phyloP scores from a whole-genome alignment of 2,797 vertebrate species.

The Sebastiscus albofasciatus region DNA sequence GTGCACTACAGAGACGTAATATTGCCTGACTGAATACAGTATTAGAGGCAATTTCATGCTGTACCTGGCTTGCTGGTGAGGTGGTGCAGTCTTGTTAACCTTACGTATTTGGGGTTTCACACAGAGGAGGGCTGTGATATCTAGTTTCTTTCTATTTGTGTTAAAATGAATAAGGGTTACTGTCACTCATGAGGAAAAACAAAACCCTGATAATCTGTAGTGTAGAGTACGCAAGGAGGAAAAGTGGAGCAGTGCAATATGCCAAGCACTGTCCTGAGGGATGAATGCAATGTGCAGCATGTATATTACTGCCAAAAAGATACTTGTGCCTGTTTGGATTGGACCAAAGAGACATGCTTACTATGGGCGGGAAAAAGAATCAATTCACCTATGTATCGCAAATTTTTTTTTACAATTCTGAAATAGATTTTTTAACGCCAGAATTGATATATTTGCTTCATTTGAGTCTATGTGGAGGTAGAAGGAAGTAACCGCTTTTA shows the following conservation, averaged over 20 bases:
- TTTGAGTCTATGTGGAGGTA: no score
- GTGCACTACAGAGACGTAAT: background rate
- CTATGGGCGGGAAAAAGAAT: no score
- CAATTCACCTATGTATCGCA: no score
- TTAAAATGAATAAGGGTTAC: constrained; percentile 21
- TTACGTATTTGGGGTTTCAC: background rate
- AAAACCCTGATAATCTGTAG: constrained; percentile 11
- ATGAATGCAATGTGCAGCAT: constrained; percentile 52
- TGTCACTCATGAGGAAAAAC: constrained; percentile 29
- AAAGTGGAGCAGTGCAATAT: constrained; percentile 64
- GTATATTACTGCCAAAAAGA: constrained; percentile 34
- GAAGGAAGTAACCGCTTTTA: no score
- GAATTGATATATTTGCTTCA: no score
- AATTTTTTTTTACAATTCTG: no score
- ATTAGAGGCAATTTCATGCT: constrained; percentile 2
- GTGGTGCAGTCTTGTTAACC: background rate
- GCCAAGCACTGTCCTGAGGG: constrained; percentile 54
- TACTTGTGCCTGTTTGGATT: constrained; percentile 40
- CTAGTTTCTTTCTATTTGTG: constrained; percentile 22
- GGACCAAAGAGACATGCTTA: constrained; percentile 31
- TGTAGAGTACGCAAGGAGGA: constrained; percentile 17
- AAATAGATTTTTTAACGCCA: no score
- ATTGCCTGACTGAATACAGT: constrained; percentile 4
- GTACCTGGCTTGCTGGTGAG: background rate
- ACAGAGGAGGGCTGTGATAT: background rate